Evolutionary conservation across 2,888 invertebrate species (phyloP), one percentile per base, ranked within the genome.

Genomic region (Drosophila acutilabella): DNA sequence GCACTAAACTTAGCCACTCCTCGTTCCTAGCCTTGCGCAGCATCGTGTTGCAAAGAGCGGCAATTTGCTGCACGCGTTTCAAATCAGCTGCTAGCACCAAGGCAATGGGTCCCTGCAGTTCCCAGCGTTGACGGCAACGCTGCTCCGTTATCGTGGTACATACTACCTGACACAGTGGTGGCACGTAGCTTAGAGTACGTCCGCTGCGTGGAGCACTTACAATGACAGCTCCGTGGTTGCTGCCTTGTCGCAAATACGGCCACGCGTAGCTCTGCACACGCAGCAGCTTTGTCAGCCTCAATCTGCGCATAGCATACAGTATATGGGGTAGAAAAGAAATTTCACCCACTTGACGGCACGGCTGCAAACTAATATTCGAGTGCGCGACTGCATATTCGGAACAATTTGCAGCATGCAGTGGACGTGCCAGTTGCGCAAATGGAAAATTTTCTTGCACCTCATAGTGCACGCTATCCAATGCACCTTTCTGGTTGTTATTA

Each of bases 231-330:
- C 89, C 81, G 26, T 78, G 51, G 0, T 36, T 64, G 0, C 42
- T 4, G 0, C 68, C 71, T 2, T 16, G 10, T 5, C 13, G 8
- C 5, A 83, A 33, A 18, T 86, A 64, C 0, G 81, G 69, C 83
- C 83, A 88, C 0, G 83, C 64, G 48, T 80, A 78, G 64, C 87
- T 86, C 52, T 83, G 87, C n/a, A 83, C n/a, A 2, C 83, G 81
- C 33, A 68, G 45, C 53, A 88, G 7, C 0, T 51, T 40, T 6
- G 54, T 64, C 2, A 83, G 8, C 0, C 65, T 41, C 51, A 83
- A 7, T 0, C 23, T 42, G 0, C 53, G 42, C 88, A 83, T 83
- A 1, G 33, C 30, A 0, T 26, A 0, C 16, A 58, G 5, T 7
- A 86, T 78, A 10, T 71, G 50, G 0, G 69, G 69, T 8, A 83